phyloP scores from a whole-genome alignment of 2,888 invertebrate genomes.

The Empis livida region DNA sequence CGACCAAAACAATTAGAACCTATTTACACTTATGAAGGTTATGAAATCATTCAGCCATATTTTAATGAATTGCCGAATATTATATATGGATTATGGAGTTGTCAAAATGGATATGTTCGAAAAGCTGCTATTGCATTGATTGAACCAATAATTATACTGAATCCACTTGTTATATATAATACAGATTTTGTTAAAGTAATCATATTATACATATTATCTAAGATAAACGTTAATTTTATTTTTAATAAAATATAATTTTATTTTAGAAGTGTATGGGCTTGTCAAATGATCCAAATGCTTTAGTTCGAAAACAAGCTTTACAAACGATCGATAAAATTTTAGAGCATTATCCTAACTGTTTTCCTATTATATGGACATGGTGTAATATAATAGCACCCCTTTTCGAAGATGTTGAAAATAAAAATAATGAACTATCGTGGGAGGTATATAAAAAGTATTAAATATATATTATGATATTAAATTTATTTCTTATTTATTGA shows the following conservation, averaged over 20 bases:
- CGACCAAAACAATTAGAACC: slow-evolving; percentile 20
- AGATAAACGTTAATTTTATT: not conserved
- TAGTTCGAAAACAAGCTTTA: slow-evolving; percentile 28
- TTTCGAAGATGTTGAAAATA: slow-evolving; percentile 26
- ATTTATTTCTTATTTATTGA: slow-evolving; percentile 11
- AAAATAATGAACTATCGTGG: slow-evolving; percentile 26
- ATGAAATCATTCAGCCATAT: slow-evolving; percentile 19
- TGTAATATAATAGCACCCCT: slow-evolving; percentile 29
- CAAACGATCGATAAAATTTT: slow-evolving; percentile 25
- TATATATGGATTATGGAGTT: slow-evolving; percentile 22
- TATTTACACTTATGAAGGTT: slow-evolving; percentile 26
- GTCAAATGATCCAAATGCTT: slow-evolving; percentile 21
- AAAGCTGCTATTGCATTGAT: slow-evolving; percentile 26
- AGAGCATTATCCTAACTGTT: slow-evolving; percentile 26
- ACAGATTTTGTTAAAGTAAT: slow-evolving; percentile 27
- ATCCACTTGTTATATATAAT: slow-evolving; percentile 28
- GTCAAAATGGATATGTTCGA: slow-evolving; percentile 22
- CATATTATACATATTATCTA: not conserved
- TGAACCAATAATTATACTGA: slow-evolving; percentile 24
- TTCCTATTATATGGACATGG: slow-evolving; percentile 30
- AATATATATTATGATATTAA: too few species aligned
- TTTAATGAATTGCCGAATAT: slow-evolving; percentile 24
- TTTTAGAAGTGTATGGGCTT: slow-evolving; percentile 21
- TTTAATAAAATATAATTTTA: not conserved
- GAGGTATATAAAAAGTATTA: slow-evolving; percentile 15